Conservation (phyloP, 2,797 vertebrate species). For the Podarcis lilfordi region DNA sequence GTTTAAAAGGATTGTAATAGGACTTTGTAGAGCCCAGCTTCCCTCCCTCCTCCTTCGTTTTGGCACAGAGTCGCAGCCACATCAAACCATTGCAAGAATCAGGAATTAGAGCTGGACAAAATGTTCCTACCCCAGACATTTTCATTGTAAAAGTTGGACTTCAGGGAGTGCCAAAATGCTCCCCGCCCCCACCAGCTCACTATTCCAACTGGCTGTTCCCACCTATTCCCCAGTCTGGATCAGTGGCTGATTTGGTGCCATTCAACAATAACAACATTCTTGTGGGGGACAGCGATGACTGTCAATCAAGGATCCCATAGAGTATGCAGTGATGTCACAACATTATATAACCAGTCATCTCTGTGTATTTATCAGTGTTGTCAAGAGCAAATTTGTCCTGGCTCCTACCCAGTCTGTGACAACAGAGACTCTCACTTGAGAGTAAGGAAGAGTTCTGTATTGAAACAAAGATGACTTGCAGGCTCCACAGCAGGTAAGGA, state of each 20-base stretch:
- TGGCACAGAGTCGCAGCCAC: no score
- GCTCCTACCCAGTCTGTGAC: no score
- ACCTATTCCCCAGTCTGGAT: no score
- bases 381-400: no score
- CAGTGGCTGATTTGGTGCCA: background rate
- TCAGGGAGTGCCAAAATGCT: background rate
- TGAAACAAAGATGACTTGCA: no score
- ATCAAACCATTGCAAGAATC: background rate
- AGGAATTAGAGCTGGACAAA: background rate
- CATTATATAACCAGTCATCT: background rate
- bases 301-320: no score
- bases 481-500: no score
- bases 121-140: background rate
- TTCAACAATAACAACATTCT: background rate
- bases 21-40: background rate
- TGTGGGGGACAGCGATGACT: background rate
- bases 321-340: no score
- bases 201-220: background rate
- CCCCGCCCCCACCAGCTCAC: background rate
- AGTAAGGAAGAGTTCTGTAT: no score
- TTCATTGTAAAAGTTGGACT: background rate
- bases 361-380: no score
- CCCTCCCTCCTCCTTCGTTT: background rate
- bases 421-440: no score
- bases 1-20: background rate